Evolutionary conservation across 2,888 invertebrate genomes (phyloP), one percentile per base, ranked within the genome.

Genomic region (Tetragonula carbonaria): DNA sequence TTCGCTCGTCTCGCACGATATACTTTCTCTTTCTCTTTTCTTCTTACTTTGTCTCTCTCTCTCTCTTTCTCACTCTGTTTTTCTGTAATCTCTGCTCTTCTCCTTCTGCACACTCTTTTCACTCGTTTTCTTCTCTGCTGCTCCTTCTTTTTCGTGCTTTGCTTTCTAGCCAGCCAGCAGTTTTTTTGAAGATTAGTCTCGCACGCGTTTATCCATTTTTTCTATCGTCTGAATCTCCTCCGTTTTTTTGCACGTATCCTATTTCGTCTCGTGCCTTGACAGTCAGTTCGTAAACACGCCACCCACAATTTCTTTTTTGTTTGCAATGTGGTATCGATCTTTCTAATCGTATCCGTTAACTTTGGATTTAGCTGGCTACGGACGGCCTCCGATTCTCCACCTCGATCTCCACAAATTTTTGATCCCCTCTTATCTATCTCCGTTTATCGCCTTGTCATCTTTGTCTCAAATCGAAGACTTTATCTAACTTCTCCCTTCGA

Each of bases 1-100:
- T 87, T 85, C 77, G 67, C 71, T 76, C 74, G 57, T 81, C 78
- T 85, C 85, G 71, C 84, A 59, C 90, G 90, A 90, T 90, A 71
- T 83, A 13, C 38, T 53, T 53, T 23, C 14, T 38, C 16, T 45
- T 23, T 71, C 16, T 45, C 62, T 11, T 4, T 51, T 16, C 51
- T n/a, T 66, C 38, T 45, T 51, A 11, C 57, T 72, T 81, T 59
- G 38, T 62, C 38, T 75, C 57, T 66, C 57, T 55, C 45, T 8
- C 38, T 8, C 38, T 8, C 38, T 8, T 6, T 51, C 13, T n/a
- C 28, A 28, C 28, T 45, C 45, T 45, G 8, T 45, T 2, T 57
- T 6, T 23, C 57, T 18, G 21, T 53, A 45, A 45, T 45, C 53
- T n/a, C 14, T 28, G 45, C 16, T 28, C 38, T 57, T 51, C 57